Evolutionary conservation across 2,797 vertebrate species (phyloP), one percentile per base, ranked within the genome.

Genomic region (Knipowitschia caucasica): DNA sequence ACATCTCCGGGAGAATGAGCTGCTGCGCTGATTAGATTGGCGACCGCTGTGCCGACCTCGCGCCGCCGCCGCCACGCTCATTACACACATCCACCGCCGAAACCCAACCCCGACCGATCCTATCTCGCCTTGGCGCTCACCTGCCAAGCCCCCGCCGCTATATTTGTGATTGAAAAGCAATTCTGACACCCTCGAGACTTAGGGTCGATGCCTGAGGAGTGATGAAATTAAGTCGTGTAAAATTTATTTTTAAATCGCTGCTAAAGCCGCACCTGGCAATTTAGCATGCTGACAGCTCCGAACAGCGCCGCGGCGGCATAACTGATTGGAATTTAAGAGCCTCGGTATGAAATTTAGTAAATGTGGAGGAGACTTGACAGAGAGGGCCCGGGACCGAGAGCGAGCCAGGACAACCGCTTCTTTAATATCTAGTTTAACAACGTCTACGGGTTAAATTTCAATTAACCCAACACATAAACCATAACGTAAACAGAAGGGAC

Each of bases 1-100:
- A 38, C 8, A 53, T 80, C 77, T 60, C 20, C 50, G 73, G 77
- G 68, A 75, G 77, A 78, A 82, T 63, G 75, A 83, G 63, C 68
- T 53, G 49, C 40, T n/a, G 56, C 1, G 9, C 62, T 82, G 78
- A 85, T 84, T 76, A 79, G 72, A 80, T 68, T 67, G 57, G 66
- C 47, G 65, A 73, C 71, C 9, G 61, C 75, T 76, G 70, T 56
- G 78, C 67, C 65, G 68, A 58, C 59, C 71, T 66, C 39, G 3
- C 62, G 30, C 52, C 62, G 30, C 52, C 62, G 34, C 27, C 12
- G 33, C 50, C 64, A 61, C 67, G 66, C 77, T 81, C 67, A 75
- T 83, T 81, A 77, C 30, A 10, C 50, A 24, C 60, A 43, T 53
- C 51, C 51, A 11, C 25, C 43, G 9, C 6, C 53, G 2, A 50